Base-by-base conservation (phyloP, 1,140 invertebrate genomes). In the Lithobius niger region DNA sequence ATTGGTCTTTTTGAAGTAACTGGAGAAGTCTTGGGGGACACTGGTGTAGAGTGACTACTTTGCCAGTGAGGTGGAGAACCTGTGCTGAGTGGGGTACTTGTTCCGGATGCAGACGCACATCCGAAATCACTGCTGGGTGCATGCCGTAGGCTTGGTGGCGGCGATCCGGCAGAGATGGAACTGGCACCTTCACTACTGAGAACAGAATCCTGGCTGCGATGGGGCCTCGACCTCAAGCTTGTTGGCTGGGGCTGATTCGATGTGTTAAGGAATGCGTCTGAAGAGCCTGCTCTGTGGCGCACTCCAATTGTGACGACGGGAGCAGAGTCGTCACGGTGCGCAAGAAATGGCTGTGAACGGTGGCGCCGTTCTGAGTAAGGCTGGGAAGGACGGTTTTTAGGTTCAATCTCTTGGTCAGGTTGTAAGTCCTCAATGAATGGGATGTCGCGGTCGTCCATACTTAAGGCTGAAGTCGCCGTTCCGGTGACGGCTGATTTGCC, bases 401-500 rank as follows among this genome's bases (percentile, higher is more conserved):
- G 16, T 24, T 48, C 27, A 31, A 54, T 19, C 15, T 50, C 48
- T 21, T 50, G 48, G 27, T 43, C 40, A 6, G 43, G 43, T 10
- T 25, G 25, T 26, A 56, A 58, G 57, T 84, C 82, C 63, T 84
- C 82, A 62, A 83, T 83, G 59, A 74, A 84, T 31, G 82, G 82
- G 70, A 84, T 83, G 69, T 83, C 81, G 22, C 74, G 68, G 63
- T 82, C 80, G 60, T 82, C 78, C 51, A 79, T 66, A 58, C 75
- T 77, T 18, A 77, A 59, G 24, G 68, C 63, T 18, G 69, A 64
- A 27, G 65, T 21, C 16, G 28, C 55, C 16, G 40, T n/a, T 10
- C 45, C 19, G 31, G 42, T 26, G 24, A 47, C 22, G 52, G 60
- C 25, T 26, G 48, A 31, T n/a, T 36, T 36, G 31, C n/a, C n/a